Conservation (phyloP, 2,888 invertebrate species). For the Helicoverpa assulta region DNA sequence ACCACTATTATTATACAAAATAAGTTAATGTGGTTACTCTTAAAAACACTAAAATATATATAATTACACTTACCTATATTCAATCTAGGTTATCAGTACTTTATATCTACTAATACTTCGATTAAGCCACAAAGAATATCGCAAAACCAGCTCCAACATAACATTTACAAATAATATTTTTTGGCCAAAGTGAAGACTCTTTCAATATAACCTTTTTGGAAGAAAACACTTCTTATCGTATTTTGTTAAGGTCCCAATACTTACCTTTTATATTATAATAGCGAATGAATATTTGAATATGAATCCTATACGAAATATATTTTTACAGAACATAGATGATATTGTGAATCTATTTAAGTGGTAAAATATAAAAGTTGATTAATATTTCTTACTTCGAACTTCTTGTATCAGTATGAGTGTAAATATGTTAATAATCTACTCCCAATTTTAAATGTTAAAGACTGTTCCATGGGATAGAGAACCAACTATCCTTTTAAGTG, state of each 20-base stretch:
- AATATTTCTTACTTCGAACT: neutral
- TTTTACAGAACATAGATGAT: neutral
- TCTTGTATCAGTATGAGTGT: too few species aligned
- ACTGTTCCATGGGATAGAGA: too few species aligned
- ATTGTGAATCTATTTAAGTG: neutral
- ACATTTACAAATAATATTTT: conserved; percentile 1
- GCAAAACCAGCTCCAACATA: conserved; percentile 3
- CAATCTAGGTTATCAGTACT: too few species aligned
- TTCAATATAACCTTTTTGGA: conserved; percentile 16
- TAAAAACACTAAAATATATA: too few species aligned
- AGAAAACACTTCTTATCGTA: conserved; percentile 8
- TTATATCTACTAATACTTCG: conserved; percentile 3
- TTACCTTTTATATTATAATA: conserved; percentile 4
- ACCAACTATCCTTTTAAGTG: too few species aligned
- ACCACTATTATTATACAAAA: too few species aligned
- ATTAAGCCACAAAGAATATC: neutral
- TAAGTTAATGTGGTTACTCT: too few species aligned
- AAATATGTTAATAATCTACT: too few species aligned
- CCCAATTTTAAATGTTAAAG: too few species aligned
- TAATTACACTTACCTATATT: too few species aligned
- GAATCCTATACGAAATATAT: conserved; percentile 2
- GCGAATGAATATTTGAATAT: conserved; percentile 1
- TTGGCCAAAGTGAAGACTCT: conserved; percentile 7
- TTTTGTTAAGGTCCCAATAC: neutral
- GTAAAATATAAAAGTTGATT: neutral